These are phyloP conservation scores for Lamellibrachia satsuma DNA, from an alignment of 2,888 invertebrate genomes.

Conservation along the genomic window DNA sequence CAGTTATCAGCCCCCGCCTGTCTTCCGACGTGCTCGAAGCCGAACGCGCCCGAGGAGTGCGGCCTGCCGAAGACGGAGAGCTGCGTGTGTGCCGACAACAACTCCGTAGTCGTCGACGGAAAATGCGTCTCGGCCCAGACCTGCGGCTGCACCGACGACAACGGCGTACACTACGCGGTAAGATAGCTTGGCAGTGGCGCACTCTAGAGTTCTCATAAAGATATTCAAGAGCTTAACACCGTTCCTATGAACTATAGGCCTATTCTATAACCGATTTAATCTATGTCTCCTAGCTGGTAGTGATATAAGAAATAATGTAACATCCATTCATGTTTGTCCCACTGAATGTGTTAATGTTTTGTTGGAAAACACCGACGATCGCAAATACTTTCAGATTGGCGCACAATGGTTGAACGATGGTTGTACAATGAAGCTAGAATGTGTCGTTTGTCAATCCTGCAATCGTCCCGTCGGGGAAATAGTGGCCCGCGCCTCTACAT, in stretches of 20 bases:
- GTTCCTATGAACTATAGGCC: neutral
- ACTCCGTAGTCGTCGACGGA: conserved; percentile 19
- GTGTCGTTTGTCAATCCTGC: neutral
- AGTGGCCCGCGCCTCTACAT: neutral
- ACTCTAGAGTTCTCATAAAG: neutral
- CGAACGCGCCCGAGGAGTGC: no score
- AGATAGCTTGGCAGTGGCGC: neutral
- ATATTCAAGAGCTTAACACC: neutral
- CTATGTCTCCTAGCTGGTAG: neutral
- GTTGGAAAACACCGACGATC: neutral
- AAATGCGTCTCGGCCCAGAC: neutral
- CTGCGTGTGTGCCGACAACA: conserved; percentile 17
- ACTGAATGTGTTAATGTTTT: no score
- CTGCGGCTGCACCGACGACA: conserved; percentile 23
- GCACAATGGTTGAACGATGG: neutral
- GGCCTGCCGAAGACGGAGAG: neutral
- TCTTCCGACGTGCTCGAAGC: no score
- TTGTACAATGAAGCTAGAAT: neutral
- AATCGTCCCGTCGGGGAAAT: conserved; percentile 24
- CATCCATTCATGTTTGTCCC: neutral
- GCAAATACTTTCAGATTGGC: conserved; percentile 14
- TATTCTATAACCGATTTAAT: neutral
- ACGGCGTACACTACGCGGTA: conserved; percentile 7
- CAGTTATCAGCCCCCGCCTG: no score
- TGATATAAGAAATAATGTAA: neutral